Evolutionary conservation across 2,888 invertebrate species (phyloP).

Genomic region (Leistus spinibarbis): DNA sequence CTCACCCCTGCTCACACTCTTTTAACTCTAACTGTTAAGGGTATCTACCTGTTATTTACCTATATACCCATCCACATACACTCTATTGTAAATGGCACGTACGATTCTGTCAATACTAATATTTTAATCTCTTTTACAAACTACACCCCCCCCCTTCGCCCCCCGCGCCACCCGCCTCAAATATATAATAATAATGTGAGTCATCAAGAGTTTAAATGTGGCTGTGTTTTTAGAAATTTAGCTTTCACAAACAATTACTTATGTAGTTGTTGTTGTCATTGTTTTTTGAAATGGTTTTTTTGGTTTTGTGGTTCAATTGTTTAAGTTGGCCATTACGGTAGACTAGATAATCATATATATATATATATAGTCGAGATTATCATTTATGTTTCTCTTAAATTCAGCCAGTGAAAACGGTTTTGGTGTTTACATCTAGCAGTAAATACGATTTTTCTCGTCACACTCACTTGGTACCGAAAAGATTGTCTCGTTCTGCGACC

Average conservation of each 20-base stretch:
- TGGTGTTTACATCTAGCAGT: neutral
- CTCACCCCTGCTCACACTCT: too few species aligned
- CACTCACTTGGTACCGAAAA: too few species aligned
- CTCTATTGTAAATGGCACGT: neutral
- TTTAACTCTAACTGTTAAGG: too few species aligned
- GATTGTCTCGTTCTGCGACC: too few species aligned
- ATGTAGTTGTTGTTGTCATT: neutral
- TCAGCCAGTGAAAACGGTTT: neutral
- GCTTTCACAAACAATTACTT: neutral
- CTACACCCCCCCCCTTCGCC: neutral
- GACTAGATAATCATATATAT: neutral
- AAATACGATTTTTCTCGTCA: too few species aligned
- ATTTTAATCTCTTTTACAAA: neutral
- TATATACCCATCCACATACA: neutral
- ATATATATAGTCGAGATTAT: neutral
- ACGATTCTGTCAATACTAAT: neutral
- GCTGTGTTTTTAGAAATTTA: neutral
- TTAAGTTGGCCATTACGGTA: neutral
- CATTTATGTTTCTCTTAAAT: neutral
- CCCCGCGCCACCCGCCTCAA: neutral
- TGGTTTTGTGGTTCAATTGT: neutral
- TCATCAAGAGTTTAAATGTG: neutral
- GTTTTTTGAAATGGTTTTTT: neutral
- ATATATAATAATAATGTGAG: neutral
- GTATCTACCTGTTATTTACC: neutral